Evolutionary conservation across 2,888 invertebrate species (phyloP).

Genomic region (Caenorhabditis imperialis): DNA sequence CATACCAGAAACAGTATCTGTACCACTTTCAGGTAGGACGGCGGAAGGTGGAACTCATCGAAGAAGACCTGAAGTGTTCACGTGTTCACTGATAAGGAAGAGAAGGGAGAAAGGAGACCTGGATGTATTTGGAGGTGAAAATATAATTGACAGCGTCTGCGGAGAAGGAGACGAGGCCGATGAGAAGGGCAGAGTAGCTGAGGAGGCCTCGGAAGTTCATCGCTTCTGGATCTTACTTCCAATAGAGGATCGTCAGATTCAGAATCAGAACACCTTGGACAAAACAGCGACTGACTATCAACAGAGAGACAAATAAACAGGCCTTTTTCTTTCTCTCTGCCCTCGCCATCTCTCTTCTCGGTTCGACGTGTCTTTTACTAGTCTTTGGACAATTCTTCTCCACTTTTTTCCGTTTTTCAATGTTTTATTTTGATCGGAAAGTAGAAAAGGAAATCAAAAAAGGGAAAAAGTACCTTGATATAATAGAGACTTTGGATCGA

Average conservation of each 20-base stretch:
- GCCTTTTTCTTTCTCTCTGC: slow-evolving; percentile 10
- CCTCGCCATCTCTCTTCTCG: slow-evolving; percentile 19
- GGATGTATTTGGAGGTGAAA: slow-evolving; percentile 48
- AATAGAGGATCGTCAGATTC: too few relatives aligned
- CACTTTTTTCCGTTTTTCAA: not conserved
- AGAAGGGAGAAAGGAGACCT: slow-evolving; percentile 8
- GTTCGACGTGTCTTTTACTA: slow-evolving; percentile 3
- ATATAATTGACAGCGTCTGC: slow-evolving; percentile 32
- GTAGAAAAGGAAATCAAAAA: too few relatives aligned
- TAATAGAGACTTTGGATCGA: slow-evolving; percentile 48
- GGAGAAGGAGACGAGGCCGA: slow-evolving; percentile 34
- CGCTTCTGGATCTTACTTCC: slow-evolving; percentile 11
- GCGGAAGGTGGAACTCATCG: slow-evolving; percentile 61
- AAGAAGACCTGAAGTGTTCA: slow-evolving; percentile 61
- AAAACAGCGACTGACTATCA: slow-evolving; percentile 22
- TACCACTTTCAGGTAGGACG: slow-evolving; percentile 57
- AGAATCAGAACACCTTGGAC: too few relatives aligned
- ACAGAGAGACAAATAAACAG: slow-evolving; percentile 21
- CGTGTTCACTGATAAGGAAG: slow-evolving; percentile 8
- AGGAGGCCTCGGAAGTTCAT: slow-evolving; percentile 18
- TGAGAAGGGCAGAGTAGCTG: slow-evolving; percentile 36
- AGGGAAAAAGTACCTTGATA: too few relatives aligned
- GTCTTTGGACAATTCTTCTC: not conserved
- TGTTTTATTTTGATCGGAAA: not conserved
- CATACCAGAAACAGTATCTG: slow-evolving; percentile 66